Percentiles rank a stretch among this genome's conserved stretches.
These are phyloP conservation scores for Callosobruchus maculatus DNA, from an alignment of 2,888 invertebrate species.

Conservation along the genomic window DNA sequence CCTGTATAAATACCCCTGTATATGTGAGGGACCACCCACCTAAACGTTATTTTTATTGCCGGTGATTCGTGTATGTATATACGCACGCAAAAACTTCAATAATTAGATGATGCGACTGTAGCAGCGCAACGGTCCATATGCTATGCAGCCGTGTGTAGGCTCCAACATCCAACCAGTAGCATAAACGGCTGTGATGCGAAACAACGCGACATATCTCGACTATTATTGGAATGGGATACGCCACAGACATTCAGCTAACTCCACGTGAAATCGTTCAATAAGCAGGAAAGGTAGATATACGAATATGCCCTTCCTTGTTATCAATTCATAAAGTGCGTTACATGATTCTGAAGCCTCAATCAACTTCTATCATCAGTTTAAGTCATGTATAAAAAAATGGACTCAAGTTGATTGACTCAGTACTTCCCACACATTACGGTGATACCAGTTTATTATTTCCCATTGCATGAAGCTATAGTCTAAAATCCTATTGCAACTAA, in stretches of 20 bases:
- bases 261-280: neutral
- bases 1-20: neutral
- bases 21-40: neutral
- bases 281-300: neutral
- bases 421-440: too few species aligned
- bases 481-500: too few species aligned
- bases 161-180: neutral
- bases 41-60: neutral
- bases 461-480: too few species aligned
- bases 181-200: neutral
- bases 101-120: slow-evolving; percentile 27
- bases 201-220: neutral
- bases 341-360: too few species aligned
- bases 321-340: too few species aligned
- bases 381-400: too few species aligned
- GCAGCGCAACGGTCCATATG: slow-evolving; percentile 24
- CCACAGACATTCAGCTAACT: neutral
- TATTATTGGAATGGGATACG: neutral
- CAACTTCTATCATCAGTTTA: too few species aligned
- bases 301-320: too few species aligned
- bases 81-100: slow-evolving; percentile 32
- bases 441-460: too few species aligned
- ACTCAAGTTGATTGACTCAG: too few species aligned
- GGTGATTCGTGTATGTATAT: neutral
- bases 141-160: slow-evolving; percentile 18